A percentile compares a stretch with the other conserved stretches of the same genome.
phyloP scores from a whole-genome alignment of 1,140 invertebrate genomes.

The Contarinia nasturtii region DNA sequence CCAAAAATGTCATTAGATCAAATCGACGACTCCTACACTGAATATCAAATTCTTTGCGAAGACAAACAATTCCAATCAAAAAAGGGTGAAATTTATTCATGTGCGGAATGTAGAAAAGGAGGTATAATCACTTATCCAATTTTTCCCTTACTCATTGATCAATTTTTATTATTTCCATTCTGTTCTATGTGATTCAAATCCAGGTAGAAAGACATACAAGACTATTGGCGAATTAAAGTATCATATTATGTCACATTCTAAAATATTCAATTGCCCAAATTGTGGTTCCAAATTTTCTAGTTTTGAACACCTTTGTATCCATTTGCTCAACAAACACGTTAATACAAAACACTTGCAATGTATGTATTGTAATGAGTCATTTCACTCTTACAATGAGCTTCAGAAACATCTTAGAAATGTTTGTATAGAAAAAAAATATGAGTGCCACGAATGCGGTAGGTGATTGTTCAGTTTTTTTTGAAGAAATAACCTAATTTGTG shows the following conservation, averaged over 20 bases:
- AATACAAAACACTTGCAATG: neutral
- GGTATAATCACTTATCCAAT: too few relatives aligned
- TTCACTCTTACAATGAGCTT: neutral
- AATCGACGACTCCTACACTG: neutral
- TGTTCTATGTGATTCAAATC: too few relatives aligned
- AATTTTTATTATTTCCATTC: too few relatives aligned
- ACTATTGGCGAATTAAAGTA: neutral
- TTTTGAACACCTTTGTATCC: neutral
- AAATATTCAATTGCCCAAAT: neutral
- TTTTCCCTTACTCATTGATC: too few relatives aligned
- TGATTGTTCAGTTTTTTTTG: neutral
- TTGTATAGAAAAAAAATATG: neutral
- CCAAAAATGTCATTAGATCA: neutral
- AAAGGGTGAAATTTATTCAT: neutral
- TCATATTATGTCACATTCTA: neutral
- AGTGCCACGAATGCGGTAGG: neutral
- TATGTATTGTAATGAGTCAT: neutral
- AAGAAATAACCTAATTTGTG: neutral
- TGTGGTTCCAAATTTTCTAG: neutral
- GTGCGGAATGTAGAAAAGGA: neutral
- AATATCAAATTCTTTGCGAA: neutral
- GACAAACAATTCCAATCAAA: neutral
- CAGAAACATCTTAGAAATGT: neutral
- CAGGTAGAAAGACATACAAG: too few relatives aligned
- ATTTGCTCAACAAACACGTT: neutral